phyloP scores from a whole-genome alignment of 2,113 vertebrate genomes.

The Alethe castanea region DNA sequence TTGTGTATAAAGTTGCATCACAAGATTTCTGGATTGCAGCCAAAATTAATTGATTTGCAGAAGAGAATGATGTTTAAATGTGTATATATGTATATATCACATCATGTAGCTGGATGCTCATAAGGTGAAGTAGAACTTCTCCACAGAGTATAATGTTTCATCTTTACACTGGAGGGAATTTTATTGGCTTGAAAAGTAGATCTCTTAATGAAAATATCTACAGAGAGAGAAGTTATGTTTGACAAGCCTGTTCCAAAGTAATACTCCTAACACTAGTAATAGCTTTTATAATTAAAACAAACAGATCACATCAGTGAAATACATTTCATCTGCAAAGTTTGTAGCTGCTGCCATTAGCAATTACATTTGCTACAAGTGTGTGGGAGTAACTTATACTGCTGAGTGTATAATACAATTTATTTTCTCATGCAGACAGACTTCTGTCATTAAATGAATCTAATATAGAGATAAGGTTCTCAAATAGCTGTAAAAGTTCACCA shows the following conservation, averaged over 20 bases:
- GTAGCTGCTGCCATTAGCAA: background rate
- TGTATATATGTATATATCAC: background rate
- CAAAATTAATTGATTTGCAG: background rate
- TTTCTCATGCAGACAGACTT: background rate
- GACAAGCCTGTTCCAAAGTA: background rate
- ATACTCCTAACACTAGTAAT: background rate
- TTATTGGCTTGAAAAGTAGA: background rate
- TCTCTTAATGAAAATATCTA: background rate
- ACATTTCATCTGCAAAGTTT: background rate
- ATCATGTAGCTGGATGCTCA: background rate
- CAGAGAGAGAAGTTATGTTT: background rate
- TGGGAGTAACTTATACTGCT: background rate
- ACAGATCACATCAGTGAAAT: background rate
- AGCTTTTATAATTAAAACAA: constrained; percentile 16
- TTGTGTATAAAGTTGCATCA: background rate
- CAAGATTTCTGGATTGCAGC: background rate
- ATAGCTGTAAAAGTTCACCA: background rate
- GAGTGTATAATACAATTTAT: background rate
- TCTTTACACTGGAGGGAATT: background rate
- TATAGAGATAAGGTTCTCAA: background rate
- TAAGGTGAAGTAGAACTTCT: background rate
- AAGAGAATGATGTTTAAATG: background rate
- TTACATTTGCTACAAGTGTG: background rate
- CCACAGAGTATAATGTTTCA: background rate
- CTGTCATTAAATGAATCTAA: background rate